Percentiles rank a stretch among this genome's conserved stretches.
Conservation (phyloP, 2,888 invertebrate genomes). For the Pseudococcus viburni region DNA sequence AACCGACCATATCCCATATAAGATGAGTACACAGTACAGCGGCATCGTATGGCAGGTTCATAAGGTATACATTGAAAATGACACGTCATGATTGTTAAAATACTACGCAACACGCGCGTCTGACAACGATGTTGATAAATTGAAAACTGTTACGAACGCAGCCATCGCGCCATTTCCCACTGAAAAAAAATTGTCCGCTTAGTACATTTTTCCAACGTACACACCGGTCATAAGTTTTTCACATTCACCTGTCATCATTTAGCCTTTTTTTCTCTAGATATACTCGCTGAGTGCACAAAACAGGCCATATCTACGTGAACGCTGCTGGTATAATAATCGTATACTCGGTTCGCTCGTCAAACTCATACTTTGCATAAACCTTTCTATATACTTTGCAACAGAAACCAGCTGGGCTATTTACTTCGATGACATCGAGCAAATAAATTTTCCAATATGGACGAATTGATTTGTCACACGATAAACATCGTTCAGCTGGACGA, state of each 20-base stretch:
- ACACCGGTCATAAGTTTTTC: not conserved
- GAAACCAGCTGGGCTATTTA: not conserved
- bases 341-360: not conserved
- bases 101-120: slow-evolving; percentile 16
- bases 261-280: not conserved
- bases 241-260: not conserved
- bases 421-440: slow-evolving; percentile 3
- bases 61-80: slow-evolving; percentile 49
- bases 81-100: slow-evolving; percentile 50
- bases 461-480: not conserved
- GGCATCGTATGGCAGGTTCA: not conserved
- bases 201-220: not conserved
- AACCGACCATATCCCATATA: not conserved
- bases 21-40: not conserved
- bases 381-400: not conserved
- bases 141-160: not conserved
- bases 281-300: not conserved
- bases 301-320: not conserved
- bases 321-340: too few relatives aligned
- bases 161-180: not conserved
- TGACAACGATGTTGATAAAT: slow-evolving; percentile 50
- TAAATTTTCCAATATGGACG: not conserved
- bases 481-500: not conserved
- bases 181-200: not conserved
- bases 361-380: not conserved